These are phyloP conservation scores for Chelonus insularis DNA, from an alignment of 1,140 invertebrate species.

Conservation along the genomic window DNA sequence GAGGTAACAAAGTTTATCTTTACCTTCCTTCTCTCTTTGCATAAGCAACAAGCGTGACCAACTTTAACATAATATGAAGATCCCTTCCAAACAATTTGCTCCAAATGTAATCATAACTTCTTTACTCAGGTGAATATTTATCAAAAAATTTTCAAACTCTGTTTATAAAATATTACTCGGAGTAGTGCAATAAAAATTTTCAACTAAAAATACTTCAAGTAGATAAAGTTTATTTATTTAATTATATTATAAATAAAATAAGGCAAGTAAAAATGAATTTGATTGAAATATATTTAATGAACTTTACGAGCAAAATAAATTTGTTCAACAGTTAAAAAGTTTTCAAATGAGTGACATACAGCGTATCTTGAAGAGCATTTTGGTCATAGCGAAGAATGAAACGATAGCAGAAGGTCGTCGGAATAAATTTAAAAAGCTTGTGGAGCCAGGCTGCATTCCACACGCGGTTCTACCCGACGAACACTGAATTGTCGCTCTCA, in stretches of 20 bases:
- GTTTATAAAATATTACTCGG: no score
- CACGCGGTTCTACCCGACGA: conserved; percentile 39
- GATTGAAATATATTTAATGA: not conserved
- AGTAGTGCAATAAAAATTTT: no score
- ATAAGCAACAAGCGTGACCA: no score
- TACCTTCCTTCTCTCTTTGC: not conserved
- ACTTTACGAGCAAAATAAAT: conserved; percentile 2
- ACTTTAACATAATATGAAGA: no score
- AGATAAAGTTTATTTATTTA: no score
- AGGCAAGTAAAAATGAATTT: no score
- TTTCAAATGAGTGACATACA: not conserved
- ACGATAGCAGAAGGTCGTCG: conserved; percentile 38
- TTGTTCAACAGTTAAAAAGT: not conserved
- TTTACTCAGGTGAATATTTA: no score
- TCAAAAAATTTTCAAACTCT: no score
- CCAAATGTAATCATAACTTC: no score
- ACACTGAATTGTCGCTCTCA: conserved; percentile 49
- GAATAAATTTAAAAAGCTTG: conserved; percentile 46
- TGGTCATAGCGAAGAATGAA: conserved; percentile 29
- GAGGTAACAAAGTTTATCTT: conserved; percentile 9
- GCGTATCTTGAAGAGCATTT: conserved; percentile 2
- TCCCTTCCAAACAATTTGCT: no score
- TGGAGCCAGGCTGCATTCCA: conserved; percentile 42
- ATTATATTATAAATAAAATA: no score
- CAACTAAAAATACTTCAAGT: no score